Evolutionary conservation across 2,797 vertebrate species (phyloP), one percentile per base, ranked within the genome.

Genomic region (Rachycentron canadum): DNA sequence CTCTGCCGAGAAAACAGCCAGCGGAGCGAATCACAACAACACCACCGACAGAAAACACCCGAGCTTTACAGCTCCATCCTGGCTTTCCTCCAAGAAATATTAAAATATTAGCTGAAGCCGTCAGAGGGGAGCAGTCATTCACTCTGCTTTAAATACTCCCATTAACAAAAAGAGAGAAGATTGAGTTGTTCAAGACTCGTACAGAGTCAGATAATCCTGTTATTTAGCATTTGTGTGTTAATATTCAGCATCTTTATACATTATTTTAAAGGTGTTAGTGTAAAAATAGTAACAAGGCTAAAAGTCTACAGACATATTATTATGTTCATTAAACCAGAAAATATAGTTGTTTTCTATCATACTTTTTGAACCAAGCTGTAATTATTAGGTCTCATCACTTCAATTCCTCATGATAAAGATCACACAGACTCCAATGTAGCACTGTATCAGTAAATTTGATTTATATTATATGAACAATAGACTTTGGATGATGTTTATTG

Each of bases 21-120:
- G 50, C n/a, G 12, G 61, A 72, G 70, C 50, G 30, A 69, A 77
- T 32, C 68, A 41, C 77, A 71, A 64, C 64, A 76, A 19, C 76
- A 71, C 28, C 66, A 32, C 30, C 30, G 2, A 23, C 41, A 55
- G 50, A 36, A 69, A 73, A 76, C 59, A 66, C 1, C 63, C 60
- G 43, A 82, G 78, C 78, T 69, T 76, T 73, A 64, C 69, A 25
- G 66, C 70, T 52, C 38, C 0, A 26, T 3, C 23, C 63, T 49
- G 76, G 47, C 38, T 2, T 7, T 21, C 28, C 70, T 61, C 68
- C 81, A 34, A 34, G 56, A 13, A 7, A n/a, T 4, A 69, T 49
- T 17, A 14, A 17, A 65, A 61, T 60, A 62, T 58, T 1, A 60
- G 32, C 14, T 38, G 49, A 70, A 13, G 12, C 43, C 11, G 28